These are phyloP conservation scores for Mimas tiliae DNA, from an alignment of 2,888 invertebrate genomes.

Conservation along the genomic window DNA sequence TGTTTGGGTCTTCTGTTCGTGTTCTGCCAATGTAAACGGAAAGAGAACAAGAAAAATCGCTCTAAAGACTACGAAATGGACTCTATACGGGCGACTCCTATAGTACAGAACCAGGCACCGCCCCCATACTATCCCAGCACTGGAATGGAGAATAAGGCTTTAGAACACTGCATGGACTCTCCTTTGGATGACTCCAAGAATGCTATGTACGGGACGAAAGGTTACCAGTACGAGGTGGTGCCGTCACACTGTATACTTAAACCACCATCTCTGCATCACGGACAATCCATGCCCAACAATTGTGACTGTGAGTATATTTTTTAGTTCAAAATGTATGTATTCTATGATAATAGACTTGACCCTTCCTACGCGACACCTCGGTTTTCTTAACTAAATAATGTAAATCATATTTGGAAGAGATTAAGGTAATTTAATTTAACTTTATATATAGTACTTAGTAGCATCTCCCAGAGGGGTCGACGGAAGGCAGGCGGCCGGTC, in stretches of 20 bases:
- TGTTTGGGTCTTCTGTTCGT: slow-evolving; percentile 90
- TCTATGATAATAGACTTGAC: not conserved
- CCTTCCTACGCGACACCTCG: too few relatives aligned
- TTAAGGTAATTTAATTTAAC: too few relatives aligned
- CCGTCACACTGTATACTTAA: slow-evolving; percentile 85
- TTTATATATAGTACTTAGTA: too few relatives aligned
- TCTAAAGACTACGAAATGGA: slow-evolving; percentile 97
- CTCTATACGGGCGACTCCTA: slow-evolving; percentile 90
- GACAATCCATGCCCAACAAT: slow-evolving; percentile 88
- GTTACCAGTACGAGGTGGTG: slow-evolving; percentile 93
- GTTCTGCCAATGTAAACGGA: slow-evolving; percentile 93
- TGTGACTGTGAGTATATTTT: slow-evolving; percentile 88
- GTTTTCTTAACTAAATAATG: too few relatives aligned
- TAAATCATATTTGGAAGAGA: too few relatives aligned
- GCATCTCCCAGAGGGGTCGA: too few relatives aligned
- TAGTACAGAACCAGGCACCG: slow-evolving; percentile 94
- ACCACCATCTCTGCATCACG: slow-evolving; percentile 68
- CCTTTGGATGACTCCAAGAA: slow-evolving; percentile 94
- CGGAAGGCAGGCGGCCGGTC: too few relatives aligned
- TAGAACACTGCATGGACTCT: slow-evolving; percentile 95
- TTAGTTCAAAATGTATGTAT: not conserved
- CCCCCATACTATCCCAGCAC: slow-evolving; percentile 94
- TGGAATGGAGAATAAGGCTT: slow-evolving; percentile 95
- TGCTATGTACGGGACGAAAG: slow-evolving; percentile 92
- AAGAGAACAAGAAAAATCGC: slow-evolving; percentile 92